These are phyloP conservation scores for Cyclina sinensis DNA, from an alignment of 1,140 invertebrate species.

Conservation along the genomic window DNA sequence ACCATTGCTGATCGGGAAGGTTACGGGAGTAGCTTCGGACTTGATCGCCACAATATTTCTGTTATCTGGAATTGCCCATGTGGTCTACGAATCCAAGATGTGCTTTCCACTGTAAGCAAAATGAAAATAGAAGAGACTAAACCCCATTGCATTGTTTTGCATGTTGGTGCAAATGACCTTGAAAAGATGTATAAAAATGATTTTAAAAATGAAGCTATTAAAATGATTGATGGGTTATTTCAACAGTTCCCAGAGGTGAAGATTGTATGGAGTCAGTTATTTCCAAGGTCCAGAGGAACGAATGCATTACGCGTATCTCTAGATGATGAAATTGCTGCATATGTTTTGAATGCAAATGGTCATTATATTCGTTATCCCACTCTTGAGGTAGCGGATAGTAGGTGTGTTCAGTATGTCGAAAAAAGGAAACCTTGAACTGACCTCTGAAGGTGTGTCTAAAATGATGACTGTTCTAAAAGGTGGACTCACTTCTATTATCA, in stretches of 20 bases:
- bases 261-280: conserved; percentile 42
- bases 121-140: not conserved
- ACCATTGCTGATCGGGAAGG: too few species aligned
- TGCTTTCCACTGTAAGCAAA: not conserved
- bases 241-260: conserved; percentile 14
- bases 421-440: conserved; percentile 2
- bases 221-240: conserved; percentile 1
- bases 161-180: conserved; percentile 52
- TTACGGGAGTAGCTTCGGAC: not conserved
- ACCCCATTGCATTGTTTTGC: conserved; percentile 49
- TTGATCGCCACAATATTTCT: not conserved
- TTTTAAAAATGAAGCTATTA: not conserved
- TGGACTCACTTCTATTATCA: conserved; percentile 14
- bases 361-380: conserved; percentile 31
- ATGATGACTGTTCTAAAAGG: conserved; percentile 8
- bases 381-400: not conserved
- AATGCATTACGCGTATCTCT: not conserved
- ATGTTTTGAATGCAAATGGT: conserved; percentile 8
- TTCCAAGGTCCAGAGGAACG: not conserved
- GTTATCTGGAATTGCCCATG: conserved; percentile 1
- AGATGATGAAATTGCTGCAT: conserved; percentile 30
- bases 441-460: not conserved
- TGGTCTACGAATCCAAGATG: not conserved
- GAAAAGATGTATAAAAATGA: not conserved
- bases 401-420: not conserved